phyloP scores from a whole-genome alignment of 37 sponge, comb jelly and placozoan genomes.

The Petrosia ficiformis region DNA sequence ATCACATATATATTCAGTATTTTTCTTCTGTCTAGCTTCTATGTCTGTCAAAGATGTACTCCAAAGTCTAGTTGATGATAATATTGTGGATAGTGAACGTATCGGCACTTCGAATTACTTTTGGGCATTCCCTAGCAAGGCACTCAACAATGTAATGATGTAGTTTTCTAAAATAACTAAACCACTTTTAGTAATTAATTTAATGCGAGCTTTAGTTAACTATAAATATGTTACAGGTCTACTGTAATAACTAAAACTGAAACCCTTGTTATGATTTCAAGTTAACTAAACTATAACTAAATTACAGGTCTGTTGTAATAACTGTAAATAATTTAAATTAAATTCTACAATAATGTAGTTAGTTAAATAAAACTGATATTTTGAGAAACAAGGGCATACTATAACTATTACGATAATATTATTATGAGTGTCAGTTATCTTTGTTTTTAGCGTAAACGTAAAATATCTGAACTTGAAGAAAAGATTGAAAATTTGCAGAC shows the following conservation, averaged over 20 bases:
- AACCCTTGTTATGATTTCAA: no score
- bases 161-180: neutral
- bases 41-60: slow-evolving; percentile 89
- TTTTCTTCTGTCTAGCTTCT: neutral
- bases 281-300: no score
- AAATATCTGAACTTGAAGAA: slow-evolving; percentile 25
- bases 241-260: no score
- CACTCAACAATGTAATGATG: slow-evolving; percentile 46
- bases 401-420: no score
- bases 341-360: no score
- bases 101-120: slow-evolving; percentile 98
- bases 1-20: neutral
- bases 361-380: no score
- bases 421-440: no score
- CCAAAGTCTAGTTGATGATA: slow-evolving; percentile 94
- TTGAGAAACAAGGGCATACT: no score
- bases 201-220: neutral
- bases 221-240: no score
- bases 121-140: slow-evolving; percentile 95
- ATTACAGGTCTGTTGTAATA: no score
- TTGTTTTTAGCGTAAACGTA: slow-evolving; percentile 50
- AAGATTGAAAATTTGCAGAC: slow-evolving; percentile 21
- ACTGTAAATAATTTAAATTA: no score
- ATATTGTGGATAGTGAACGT: slow-evolving; percentile 82
- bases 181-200: no score